Evolutionary conservation across 2,888 invertebrate species (phyloP).

Genomic region (Drosophila vallismaia): DNA sequence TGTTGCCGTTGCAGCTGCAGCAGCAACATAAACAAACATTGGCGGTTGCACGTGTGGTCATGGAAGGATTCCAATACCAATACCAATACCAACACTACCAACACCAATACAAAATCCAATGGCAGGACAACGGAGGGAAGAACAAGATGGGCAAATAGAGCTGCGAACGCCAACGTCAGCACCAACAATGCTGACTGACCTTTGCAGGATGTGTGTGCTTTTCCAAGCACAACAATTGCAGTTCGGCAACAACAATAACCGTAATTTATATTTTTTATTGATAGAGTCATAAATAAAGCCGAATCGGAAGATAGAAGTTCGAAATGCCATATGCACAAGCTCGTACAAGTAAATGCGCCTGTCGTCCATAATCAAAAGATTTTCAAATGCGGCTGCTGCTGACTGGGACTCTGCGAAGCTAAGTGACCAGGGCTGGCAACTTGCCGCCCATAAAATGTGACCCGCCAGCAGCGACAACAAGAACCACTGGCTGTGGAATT

Average conservation of each 20-base stretch:
- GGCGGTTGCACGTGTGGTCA: constrained; percentile 46
- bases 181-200: constrained; percentile 61
- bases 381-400: constrained; percentile 53
- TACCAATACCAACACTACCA: constrained; percentile 20
- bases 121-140: constrained; percentile 22
- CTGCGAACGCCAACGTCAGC: constrained; percentile 62
- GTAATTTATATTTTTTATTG: constrained; percentile 77
- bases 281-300: constrained; percentile 68
- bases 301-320: constrained; percentile 23
- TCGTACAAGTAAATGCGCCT: constrained; percentile 60
- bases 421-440: constrained; percentile 29
- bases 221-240: constrained; percentile 39
- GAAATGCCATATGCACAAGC: constrained; percentile 53
- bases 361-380: constrained; percentile 78
- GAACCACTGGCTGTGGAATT: constrained; percentile 5
- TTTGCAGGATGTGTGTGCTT: constrained; percentile 55
- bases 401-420: constrained; percentile 14
- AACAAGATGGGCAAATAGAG: constrained; percentile 61
- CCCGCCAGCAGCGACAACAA: constrained; percentile 6
- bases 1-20: constrained; percentile 12
- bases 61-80: constrained; percentile 40
- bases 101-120: constrained; percentile 11
- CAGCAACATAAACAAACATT: constrained; percentile 48
- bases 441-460: constrained; percentile 59
- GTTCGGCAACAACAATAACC: constrained; percentile 56